Percentiles rank a stretch among this genome's conserved stretches.
Conservation (phyloP, 2,888 invertebrate genomes). For the Tenthredo notha region DNA sequence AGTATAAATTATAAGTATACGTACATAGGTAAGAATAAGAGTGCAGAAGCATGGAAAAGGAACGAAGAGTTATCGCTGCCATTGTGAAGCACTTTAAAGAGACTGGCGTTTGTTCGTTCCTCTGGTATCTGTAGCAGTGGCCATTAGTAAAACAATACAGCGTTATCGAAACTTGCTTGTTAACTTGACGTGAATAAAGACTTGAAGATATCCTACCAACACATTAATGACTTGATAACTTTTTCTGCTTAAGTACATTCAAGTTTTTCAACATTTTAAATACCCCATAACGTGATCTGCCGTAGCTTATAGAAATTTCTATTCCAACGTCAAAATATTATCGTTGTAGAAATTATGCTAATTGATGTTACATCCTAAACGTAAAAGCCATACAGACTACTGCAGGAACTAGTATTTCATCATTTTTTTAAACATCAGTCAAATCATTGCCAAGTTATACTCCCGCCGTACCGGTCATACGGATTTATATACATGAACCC, state of each 20-base stretch:
- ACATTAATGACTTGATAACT: constrained; percentile 15
- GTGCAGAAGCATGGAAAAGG: constrained; percentile 47
- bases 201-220: not conserved
- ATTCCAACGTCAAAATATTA: constrained; percentile 17
- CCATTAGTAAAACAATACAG: constrained; percentile 53
- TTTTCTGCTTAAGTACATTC: not conserved
- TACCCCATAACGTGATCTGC: not conserved
- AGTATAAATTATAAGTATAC: constrained; percentile 52
- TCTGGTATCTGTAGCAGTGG: constrained; percentile 13
- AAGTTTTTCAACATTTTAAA: not conserved
- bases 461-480: not conserved
- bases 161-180: constrained; percentile 52
- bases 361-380: not conserved
- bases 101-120: constrained; percentile 49
- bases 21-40: constrained; percentile 49
- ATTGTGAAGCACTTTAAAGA: constrained; percentile 54
- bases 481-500: constrained; percentile 23
- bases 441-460: constrained; percentile 34
- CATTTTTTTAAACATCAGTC: constrained; percentile 39
- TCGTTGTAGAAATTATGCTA: not conserved
- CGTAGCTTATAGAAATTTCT: not conserved
- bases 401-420: constrained; percentile 21
- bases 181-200: constrained; percentile 52
- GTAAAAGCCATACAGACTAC: not conserved
- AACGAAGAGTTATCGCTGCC: constrained; percentile 53